phyloP scores from a whole-genome alignment of 2,797 vertebrate genomes.

The Choloepus didactylus region DNA sequence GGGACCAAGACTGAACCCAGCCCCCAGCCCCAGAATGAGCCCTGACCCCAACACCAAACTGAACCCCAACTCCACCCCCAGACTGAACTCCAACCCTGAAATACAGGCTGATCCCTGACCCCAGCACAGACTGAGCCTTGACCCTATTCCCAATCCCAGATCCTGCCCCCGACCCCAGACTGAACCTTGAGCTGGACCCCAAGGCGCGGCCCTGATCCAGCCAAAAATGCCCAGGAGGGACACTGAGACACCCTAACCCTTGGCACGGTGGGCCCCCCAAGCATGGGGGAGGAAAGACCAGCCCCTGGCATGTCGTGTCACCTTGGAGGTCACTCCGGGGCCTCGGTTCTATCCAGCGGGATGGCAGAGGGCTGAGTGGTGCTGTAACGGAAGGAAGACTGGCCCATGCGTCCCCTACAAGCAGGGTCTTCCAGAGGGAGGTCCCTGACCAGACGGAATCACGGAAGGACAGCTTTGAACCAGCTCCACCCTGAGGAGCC shows the following conservation, averaged over 20 bases:
- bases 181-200: background rate
- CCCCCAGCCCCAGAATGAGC: background rate
- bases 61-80: background rate
- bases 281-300: background rate
- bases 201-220: background rate
- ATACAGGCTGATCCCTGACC: background rate
- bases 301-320: background rate
- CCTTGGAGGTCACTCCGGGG: fast-evolving
- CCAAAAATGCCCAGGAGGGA: background rate
- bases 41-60: background rate
- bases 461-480: fast-evolving
- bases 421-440: background rate
- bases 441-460: background rate
- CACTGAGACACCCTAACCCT: background rate
- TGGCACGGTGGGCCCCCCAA: background rate
- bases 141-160: background rate
- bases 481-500: background rate
- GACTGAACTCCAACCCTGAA: background rate
- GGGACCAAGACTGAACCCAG: background rate
- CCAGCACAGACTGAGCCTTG: background rate
- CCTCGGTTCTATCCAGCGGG: background rate
- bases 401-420: background rate
- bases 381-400: background rate
- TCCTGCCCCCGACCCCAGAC: background rate
- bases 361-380: too few species aligned